Base-by-base conservation (phyloP, 1,140 invertebrate species). In the Formica selysi region DNA sequence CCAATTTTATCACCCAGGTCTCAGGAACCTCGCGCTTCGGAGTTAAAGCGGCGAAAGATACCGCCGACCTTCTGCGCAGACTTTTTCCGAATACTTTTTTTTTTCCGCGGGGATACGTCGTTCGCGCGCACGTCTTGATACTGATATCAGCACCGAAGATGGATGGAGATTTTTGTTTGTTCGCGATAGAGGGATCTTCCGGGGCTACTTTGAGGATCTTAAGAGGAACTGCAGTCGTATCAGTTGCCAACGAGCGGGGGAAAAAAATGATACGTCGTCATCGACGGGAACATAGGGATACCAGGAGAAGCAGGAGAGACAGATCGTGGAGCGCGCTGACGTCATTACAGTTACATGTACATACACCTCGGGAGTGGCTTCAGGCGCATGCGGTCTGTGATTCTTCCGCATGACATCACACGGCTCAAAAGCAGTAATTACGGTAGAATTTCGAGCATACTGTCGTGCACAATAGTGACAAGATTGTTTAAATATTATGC, bases 311-410 rank as follows among this genome's bases (percentile, higher is more conserved):
- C 41, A 61, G 19, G 11, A 22, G 44, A 80, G 48, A 70, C 48
- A 41, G 38, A 83, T 81, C 68, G 38, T 41, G 79, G 54, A 36
- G 26, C 38, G 54, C 68, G 68, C 54, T 83, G 79, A 83, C 79
- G 79, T 83, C 68, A 83, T 83, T 48, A 83, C 79, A 36, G 67
- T 83, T 83, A 83, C 79, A 83, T 62, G 57, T 74, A 71, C 26
- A 83, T 74, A 71, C 19, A 83, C 29, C 51, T 74, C 68, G 79
- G 79, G 68, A 83, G 68, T 83, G 67, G 79, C 68, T 83, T 57
- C 22, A 74, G 41, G 79, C 79, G 79, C 79, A 83, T 83, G 79
- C 79, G 68, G 38, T 83, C 38, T 83, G 54, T 61, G 68, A 83
- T 83, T 83, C 38, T 83, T 74, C 38, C 54, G 57, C 57, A 36